Evolutionary conservation across 2,888 invertebrate genomes (phyloP).

Genomic region (Melipona bicolor): DNA sequence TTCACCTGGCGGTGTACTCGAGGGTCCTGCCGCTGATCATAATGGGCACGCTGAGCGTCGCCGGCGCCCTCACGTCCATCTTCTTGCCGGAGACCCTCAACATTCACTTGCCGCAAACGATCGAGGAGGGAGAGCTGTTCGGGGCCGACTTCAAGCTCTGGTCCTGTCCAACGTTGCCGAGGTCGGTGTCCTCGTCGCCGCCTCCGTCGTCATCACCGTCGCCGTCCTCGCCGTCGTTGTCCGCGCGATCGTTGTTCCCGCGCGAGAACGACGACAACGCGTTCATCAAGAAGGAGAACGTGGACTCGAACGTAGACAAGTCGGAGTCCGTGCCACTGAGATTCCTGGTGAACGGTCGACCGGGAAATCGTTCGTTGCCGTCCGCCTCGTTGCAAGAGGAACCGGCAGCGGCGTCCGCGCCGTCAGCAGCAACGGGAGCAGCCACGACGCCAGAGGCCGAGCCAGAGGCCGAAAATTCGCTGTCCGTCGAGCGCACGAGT

Average conservation of each 20-base stretch:
- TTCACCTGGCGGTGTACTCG: constrained; percentile 87
- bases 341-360: constrained; percentile 80
- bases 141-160: constrained; percentile 86
- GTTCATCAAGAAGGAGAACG: constrained; percentile 35
- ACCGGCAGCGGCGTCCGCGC: not conserved
- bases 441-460: not conserved
- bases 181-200: constrained; percentile 61
- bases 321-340: constrained; percentile 78
- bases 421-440: not conserved
- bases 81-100: constrained; percentile 88
- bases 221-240: not conserved
- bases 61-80: constrained; percentile 86
- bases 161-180: constrained; percentile 85
- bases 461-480: constrained; percentile 41
- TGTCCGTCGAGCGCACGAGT: constrained; percentile 17
- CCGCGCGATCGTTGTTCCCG: not conserved
- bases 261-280: not conserved
- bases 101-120: constrained; percentile 87
- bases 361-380: constrained; percentile 75
- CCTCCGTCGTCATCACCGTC: not conserved
- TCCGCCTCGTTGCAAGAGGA: constrained; percentile 62
- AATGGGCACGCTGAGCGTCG: constrained; percentile 86
- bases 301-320: constrained; percentile 44
- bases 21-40: constrained; percentile 87
- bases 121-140: constrained; percentile 87